A percentile compares a stretch with the other conserved stretches of the same genome.
Evolutionary conservation across 1,140 invertebrate genomes (phyloP).

Genomic region (Chironomus tepperi): DNA sequence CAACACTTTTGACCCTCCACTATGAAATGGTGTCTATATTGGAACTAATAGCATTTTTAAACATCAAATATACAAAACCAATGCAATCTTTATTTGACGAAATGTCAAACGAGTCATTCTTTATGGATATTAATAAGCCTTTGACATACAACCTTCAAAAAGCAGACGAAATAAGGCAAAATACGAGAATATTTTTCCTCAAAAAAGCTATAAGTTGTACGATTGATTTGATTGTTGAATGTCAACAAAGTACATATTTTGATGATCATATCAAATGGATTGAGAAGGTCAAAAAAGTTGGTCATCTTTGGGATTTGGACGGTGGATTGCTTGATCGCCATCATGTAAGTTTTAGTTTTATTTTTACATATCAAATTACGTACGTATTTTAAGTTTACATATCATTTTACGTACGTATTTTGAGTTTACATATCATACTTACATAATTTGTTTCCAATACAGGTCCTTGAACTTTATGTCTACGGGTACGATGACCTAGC

Average conservation of each 20-base stretch:
- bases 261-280: conserved; percentile 57
- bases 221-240: conserved; percentile 49
- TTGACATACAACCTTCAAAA: conserved; percentile 38
- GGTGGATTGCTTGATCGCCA: conserved; percentile 63
- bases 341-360: conserved; percentile 47
- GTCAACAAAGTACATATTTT: conserved; percentile 45
- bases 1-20: conserved; percentile 67
- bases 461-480: conserved; percentile 64
- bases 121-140: conserved; percentile 44
- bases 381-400: too few relatives aligned
- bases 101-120: conserved; percentile 45
- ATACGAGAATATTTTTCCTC: conserved; percentile 51
- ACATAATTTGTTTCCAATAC: too few relatives aligned
- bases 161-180: conserved; percentile 43
- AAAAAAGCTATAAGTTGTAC: conserved; percentile 54
- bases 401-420: too few relatives aligned
- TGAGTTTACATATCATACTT: too few relatives aligned
- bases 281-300: conserved; percentile 57
- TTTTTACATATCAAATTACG: too few relatives aligned
- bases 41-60: conserved; percentile 69
- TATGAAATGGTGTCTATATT: conserved; percentile 65
- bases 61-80: conserved; percentile 62
- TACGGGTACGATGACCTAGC: conserved; percentile 68
- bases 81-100: conserved; percentile 67
- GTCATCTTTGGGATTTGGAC: conserved; percentile 71